A percentile compares a stretch with the other conserved stretches of the same genome.
These are phyloP conservation scores for Phacellophora camtschatica DNA, from an alignment of 30 jellyfish, hydroid and myxozoan genomes.

Conservation along the genomic window DNA sequence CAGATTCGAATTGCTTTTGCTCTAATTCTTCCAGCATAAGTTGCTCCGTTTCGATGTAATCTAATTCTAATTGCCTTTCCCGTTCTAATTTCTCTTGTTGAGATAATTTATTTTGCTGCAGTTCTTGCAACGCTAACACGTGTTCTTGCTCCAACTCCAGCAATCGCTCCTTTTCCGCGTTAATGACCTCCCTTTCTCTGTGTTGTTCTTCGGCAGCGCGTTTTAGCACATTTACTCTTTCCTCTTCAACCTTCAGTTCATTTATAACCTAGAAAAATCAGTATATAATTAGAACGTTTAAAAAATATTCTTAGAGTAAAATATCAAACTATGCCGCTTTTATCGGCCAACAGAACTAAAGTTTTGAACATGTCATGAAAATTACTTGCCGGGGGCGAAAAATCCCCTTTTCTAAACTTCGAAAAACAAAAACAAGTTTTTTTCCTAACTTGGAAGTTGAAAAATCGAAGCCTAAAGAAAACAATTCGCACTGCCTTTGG, in stretches of 20 bases:
- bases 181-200: conserved; percentile 83
- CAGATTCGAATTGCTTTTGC: conserved; percentile 98
- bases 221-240: conserved; percentile 71
- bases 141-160: conserved; percentile 86
- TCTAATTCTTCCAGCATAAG: conserved; percentile 97
- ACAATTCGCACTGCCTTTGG: no score
- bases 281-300: no score
- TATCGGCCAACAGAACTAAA: no score
- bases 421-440: no score
- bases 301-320: no score
- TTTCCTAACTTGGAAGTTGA: no score
- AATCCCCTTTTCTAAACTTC: no score
- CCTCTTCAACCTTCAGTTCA: conserved; percentile 69
- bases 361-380: no score
- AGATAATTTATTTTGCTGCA: conserved; percentile 82
- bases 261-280: no score
- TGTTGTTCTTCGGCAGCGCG: conserved; percentile 96
- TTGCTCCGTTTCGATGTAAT: conserved; percentile 97
- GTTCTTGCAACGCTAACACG: conserved; percentile 79
- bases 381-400: no score
- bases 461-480: no score
- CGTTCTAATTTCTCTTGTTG: conserved; percentile 95
- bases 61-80: conserved; percentile 91
- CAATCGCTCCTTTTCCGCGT: conserved; percentile 90
- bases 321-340: no score